A percentile compares a stretch with the other conserved stretches of the same genome.
These are phyloP conservation scores for Cantharis lateralis DNA, from an alignment of 2,888 invertebrate genomes.

Conservation along the genomic window DNA sequence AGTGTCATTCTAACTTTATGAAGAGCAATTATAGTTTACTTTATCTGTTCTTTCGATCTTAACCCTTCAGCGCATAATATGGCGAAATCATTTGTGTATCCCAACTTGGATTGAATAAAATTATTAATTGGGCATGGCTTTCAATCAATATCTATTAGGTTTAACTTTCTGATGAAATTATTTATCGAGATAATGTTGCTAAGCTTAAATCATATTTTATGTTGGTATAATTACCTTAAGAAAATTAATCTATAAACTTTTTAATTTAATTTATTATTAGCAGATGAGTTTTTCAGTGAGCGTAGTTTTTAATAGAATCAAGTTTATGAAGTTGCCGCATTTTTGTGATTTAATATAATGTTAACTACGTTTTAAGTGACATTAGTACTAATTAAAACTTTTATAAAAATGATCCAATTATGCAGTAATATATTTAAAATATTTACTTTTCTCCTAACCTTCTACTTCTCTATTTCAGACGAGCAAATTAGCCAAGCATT, in stretches of 20 bases:
- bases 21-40: background rate
- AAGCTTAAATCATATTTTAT: conserved; percentile 1
- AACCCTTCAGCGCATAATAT: background rate
- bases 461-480: background rate
- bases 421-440: background rate
- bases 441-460: background rate
- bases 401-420: background rate
- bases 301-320: background rate
- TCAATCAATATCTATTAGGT: background rate
- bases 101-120: background rate
- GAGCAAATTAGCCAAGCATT: conserved; percentile 8
- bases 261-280: conserved; percentile 1
- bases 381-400: background rate
- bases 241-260: background rate
- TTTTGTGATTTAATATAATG: background rate
- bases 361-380: background rate
- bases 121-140: background rate
- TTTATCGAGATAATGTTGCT: background rate
- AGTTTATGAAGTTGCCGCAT: background rate
- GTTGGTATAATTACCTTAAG: background rate
- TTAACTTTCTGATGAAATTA: background rate
- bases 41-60: background rate
- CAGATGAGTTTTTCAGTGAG: background rate
- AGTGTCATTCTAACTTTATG: conserved; percentile 3
- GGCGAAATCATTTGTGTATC: background rate